Percentiles rank a stretch among this genome's conserved stretches.
Conservation (phyloP, 2,797 vertebrate genomes). For the Myotis findleyi region DNA sequence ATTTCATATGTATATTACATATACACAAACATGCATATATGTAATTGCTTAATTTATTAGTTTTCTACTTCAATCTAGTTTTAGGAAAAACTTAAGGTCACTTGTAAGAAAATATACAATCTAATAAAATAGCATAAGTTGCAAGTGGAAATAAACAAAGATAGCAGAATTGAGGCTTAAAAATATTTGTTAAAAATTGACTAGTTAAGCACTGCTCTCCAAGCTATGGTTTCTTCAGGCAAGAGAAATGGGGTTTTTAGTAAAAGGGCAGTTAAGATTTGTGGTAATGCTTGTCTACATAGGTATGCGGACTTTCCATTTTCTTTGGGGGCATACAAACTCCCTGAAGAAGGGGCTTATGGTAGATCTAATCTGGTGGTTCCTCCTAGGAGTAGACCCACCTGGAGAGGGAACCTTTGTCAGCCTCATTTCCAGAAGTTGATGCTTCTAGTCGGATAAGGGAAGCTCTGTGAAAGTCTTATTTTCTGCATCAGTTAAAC, state of each 20-base stretch:
- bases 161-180: not conserved
- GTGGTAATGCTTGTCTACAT: not conserved
- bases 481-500: not conserved
- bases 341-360: not conserved
- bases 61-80: not conserved
- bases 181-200: not conserved
- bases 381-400: not conserved
- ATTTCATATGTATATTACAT: not conserved
- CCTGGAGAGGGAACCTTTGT: not conserved
- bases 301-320: not conserved
- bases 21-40: not conserved
- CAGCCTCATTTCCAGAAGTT: not conserved
- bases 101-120: not conserved
- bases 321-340: not conserved
- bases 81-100: not conserved
- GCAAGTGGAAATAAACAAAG: not conserved
- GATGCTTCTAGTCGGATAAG: not conserved
- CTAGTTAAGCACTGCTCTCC: rapidly evolving
- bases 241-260: not conserved
- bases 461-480: not conserved
- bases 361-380: not conserved
- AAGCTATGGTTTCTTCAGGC: not conserved
- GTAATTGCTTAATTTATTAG: not conserved
- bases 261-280: not conserved
- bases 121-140: not conserved